These are phyloP conservation scores for Octodonta nipae DNA, from an alignment of 2,888 invertebrate genomes.

Conservation along the genomic window DNA sequence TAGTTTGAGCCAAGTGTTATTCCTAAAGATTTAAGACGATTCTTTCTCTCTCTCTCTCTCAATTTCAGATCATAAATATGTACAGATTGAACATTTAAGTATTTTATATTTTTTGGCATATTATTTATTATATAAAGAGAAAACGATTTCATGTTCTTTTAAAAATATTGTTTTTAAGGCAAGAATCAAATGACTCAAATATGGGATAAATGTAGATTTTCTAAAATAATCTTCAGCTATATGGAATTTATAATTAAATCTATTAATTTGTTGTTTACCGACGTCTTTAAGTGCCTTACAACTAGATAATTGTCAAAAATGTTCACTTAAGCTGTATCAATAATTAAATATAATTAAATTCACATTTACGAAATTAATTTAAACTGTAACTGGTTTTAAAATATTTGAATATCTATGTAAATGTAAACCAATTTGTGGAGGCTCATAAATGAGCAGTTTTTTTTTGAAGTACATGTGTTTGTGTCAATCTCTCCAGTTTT, in stretches of 20 bases:
- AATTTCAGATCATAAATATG: background rate
- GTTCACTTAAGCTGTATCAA: background rate
- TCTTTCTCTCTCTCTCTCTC: background rate
- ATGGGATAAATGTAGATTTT: constrained; percentile 1
- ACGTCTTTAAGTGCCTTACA: background rate
- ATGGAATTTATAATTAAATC: no score
- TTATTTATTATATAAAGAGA: background rate
- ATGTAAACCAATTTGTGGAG: background rate
- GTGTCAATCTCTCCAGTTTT: no score
- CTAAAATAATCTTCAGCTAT: constrained; percentile 1
- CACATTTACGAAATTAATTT: background rate
- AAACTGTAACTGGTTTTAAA: constrained; percentile 1
- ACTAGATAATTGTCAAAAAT: constrained; percentile 1
- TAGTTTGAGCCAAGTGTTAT: no score
- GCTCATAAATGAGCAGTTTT: background rate
- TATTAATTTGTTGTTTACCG: no score
- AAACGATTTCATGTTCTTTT: constrained; percentile 1
- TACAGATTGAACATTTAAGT: background rate
- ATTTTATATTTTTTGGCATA: constrained; percentile 1
- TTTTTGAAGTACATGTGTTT: background rate
- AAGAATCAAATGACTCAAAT: constrained; percentile 1
- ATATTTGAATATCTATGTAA: constrained; percentile 1
- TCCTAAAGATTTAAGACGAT: constrained; percentile 1
- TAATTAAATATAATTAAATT: background rate
- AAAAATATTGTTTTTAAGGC: constrained; percentile 1